These are phyloP conservation scores for Aspidiotus destructor DNA, from an alignment of 2,888 invertebrate species.

Conservation along the genomic window DNA sequence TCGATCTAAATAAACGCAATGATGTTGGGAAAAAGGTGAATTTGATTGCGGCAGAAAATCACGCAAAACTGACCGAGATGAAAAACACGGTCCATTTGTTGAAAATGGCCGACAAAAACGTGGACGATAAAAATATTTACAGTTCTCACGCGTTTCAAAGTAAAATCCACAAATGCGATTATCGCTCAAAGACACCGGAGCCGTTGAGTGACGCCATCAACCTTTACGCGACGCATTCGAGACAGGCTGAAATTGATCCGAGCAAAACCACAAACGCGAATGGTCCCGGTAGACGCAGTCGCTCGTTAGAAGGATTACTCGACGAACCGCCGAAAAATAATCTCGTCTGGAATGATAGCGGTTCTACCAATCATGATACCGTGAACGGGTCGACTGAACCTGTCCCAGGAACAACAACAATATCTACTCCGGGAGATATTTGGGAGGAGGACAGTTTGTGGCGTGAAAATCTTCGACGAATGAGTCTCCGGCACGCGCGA, in stretches of 20 bases:
- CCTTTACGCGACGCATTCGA: constrained; percentile 15
- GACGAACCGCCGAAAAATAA: constrained; percentile 42
- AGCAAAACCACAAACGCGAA: neutral
- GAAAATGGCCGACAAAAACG: constrained; percentile 40
- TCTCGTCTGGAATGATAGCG: constrained; percentile 31
- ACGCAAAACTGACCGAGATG: constrained; percentile 41
- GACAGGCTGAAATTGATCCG: constrained; percentile 5
- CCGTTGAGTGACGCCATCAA: constrained; percentile 37
- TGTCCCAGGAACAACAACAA: constrained; percentile 34
- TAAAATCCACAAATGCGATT: constrained; percentile 33
- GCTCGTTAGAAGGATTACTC: constrained; percentile 52
- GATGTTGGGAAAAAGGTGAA: constrained; percentile 66
- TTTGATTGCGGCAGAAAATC: constrained; percentile 50
- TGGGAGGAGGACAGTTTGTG: constrained; percentile 60
- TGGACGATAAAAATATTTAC: constrained; percentile 60
- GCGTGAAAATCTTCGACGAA: constrained; percentile 67
- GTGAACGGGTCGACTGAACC: neutral
- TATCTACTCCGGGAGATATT: constrained; percentile 50
- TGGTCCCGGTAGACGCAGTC: constrained; percentile 43
- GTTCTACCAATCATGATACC: neutral
- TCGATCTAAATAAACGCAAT: constrained; percentile 41
- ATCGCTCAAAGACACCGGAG: constrained; percentile 41
- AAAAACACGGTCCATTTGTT: constrained; percentile 41
- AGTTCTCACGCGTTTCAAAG: constrained; percentile 54
- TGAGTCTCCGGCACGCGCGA: constrained; percentile 69